Evolutionary conservation across 1,140 invertebrate genomes (phyloP).

Genomic region (Calliphora vicina): DNA sequence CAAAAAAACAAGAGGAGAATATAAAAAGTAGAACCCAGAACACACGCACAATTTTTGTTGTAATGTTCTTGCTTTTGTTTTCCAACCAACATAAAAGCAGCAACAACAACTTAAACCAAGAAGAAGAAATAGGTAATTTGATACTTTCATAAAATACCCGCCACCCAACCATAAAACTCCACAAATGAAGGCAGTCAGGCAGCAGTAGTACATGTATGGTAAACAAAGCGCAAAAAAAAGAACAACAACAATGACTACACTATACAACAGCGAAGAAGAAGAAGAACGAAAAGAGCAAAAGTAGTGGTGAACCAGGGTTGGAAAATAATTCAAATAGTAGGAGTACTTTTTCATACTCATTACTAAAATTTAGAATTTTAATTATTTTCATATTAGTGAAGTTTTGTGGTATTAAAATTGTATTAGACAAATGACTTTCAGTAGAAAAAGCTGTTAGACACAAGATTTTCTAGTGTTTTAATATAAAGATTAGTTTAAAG

Average conservation of each 20-base stretch:
- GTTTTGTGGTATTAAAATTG: too few relatives aligned
- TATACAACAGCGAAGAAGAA: background rate
- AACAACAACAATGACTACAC: background rate
- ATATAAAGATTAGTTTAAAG: too few relatives aligned
- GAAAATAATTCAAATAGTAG: too few relatives aligned
- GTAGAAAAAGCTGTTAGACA: too few relatives aligned
- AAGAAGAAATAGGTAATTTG: constrained; percentile 22
- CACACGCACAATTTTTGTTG: background rate
- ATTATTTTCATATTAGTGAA: too few relatives aligned
- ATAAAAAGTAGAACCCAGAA: background rate
- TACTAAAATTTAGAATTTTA: too few relatives aligned
- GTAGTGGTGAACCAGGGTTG: constrained; percentile 23
- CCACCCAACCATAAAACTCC: constrained; percentile 33
- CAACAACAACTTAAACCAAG: background rate
- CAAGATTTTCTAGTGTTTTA: too few relatives aligned
- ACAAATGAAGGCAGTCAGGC: constrained; percentile 32
- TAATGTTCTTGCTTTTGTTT: background rate
- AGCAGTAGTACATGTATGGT: constrained; percentile 17
- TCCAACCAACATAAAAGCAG: background rate
- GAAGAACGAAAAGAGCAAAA: background rate
- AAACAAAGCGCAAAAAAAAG: background rate
- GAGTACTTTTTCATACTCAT: too few relatives aligned
- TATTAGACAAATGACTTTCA: too few relatives aligned
- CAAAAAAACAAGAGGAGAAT: background rate
- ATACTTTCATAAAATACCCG: constrained; percentile 35